phyloP scores from a whole-genome alignment of 2,797 vertebrate genomes.

The Sebastiscus tertius region DNA sequence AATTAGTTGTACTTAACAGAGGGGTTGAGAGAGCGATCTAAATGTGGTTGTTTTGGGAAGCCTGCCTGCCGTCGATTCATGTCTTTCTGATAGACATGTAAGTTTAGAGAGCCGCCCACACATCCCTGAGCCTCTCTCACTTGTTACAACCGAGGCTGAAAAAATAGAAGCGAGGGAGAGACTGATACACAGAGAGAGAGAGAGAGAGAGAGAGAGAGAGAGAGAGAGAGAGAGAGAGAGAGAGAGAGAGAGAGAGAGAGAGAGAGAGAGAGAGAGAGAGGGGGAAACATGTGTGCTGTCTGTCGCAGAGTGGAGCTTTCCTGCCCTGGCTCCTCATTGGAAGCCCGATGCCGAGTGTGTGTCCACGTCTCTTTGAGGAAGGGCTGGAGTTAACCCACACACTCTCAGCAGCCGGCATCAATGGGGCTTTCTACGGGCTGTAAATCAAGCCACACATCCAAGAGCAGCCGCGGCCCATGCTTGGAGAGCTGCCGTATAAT shows the following conservation, averaged over 20 bases:
- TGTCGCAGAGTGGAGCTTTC: conserved; percentile 65
- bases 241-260: no score
- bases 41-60: conserved; percentile 64
- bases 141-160: conserved; percentile 50
- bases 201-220: background rate
- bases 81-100: conserved; percentile 73
- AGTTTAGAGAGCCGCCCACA: conserved; percentile 72
- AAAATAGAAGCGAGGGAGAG: conserved; percentile 7
- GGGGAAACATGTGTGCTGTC: conserved; percentile 49
- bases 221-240: no score
- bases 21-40: conserved; percentile 50
- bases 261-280: background rate
- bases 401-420: conserved; percentile 50
- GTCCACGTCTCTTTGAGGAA: conserved; percentile 60
- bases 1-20: conserved; percentile 49
- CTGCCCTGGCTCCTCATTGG: conserved; percentile 47
- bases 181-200: background rate
- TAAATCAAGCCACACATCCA: conserved; percentile 53
- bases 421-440: conserved; percentile 45
- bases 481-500: conserved; percentile 29
- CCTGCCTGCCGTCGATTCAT: conserved; percentile 59
- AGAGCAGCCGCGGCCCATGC: conserved; percentile 33
- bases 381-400: conserved; percentile 56
- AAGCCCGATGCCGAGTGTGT: conserved; percentile 45
- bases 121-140: conserved; percentile 54